A percentile compares a stretch with the other conserved stretches of the same genome.
Evolutionary conservation across 2,113 vertebrate species (phyloP).

Genomic region (Gadus macrocephalus): DNA sequence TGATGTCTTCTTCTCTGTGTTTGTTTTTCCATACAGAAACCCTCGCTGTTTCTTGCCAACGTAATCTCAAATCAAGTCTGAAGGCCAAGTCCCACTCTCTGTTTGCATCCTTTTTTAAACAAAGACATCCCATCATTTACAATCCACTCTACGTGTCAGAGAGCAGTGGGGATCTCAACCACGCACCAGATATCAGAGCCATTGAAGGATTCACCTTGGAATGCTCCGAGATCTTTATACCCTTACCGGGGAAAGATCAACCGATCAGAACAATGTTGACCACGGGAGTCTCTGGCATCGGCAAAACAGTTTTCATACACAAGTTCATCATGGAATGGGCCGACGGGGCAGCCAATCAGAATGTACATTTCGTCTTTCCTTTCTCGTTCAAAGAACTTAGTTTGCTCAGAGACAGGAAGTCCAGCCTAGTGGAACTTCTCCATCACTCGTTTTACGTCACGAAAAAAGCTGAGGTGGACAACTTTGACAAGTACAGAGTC

Average conservation of each 20-base stretch:
- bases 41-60: background rate
- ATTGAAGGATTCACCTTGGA: background rate
- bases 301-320: background rate
- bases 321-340: constrained; percentile 1
- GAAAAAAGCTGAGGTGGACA: background rate
- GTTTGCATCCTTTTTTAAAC: background rate
- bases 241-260: background rate
- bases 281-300: background rate
- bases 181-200: constrained; percentile 9
- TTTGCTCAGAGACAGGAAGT: background rate
- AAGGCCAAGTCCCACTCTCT: constrained; percentile 1
- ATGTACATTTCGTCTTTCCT: background rate
- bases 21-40: background rate
- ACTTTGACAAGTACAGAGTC: background rate
- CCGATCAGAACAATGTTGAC: constrained; percentile 1
- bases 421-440: background rate
- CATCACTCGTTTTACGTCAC: background rate
- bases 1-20: background rate
- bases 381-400: background rate
- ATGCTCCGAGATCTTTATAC: background rate
- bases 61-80: background rate
- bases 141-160: constrained; percentile 12
- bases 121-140: background rate
- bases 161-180: background rate
- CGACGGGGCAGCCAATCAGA: background rate